Conservation (phyloP, 2,888 invertebrate genomes). For the Thyatira batis region DNA sequence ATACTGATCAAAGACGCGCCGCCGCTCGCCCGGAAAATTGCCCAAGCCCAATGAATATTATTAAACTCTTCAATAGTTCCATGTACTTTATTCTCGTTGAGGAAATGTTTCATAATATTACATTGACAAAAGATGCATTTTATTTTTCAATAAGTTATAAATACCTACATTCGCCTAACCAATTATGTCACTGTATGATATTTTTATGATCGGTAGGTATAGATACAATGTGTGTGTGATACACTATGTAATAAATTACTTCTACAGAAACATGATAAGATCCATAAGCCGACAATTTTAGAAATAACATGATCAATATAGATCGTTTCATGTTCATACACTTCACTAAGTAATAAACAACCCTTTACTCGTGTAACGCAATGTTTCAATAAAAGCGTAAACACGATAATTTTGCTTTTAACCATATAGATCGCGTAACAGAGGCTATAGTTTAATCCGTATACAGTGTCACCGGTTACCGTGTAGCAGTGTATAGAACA, state of each 20-base stretch:
- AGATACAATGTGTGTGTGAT: too few species aligned
- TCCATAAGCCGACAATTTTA: too few species aligned
- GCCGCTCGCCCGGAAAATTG: slow-evolving; percentile 78
- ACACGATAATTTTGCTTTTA: slow-evolving; percentile 18
- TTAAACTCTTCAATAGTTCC: slow-evolving; percentile 79
- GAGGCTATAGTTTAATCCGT: background rate
- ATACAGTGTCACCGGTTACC: slow-evolving; percentile 7
- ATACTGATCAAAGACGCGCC: slow-evolving; percentile 78
- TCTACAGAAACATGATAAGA: too few species aligned
- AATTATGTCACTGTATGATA: background rate
- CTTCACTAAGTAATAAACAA: background rate
- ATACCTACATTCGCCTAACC: background rate
- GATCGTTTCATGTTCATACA: background rate
- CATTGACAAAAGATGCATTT: background rate
- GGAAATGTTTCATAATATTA: slow-evolving; percentile 44
- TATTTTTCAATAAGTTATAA: background rate
- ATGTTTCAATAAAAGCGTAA: slow-evolving; percentile 12
- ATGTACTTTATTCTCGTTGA: slow-evolving; percentile 68
- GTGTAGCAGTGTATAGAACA: slow-evolving; percentile 41
- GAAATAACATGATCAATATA: too few species aligned
- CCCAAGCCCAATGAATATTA: slow-evolving; percentile 81
- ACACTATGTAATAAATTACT: too few species aligned
- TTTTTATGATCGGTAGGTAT: too few species aligned
- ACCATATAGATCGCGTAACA: slow-evolving; percentile 10
- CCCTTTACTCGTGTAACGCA: background rate